Conservation (phyloP, 2,113 vertebrate species). For the Trinectes maculatus region DNA sequence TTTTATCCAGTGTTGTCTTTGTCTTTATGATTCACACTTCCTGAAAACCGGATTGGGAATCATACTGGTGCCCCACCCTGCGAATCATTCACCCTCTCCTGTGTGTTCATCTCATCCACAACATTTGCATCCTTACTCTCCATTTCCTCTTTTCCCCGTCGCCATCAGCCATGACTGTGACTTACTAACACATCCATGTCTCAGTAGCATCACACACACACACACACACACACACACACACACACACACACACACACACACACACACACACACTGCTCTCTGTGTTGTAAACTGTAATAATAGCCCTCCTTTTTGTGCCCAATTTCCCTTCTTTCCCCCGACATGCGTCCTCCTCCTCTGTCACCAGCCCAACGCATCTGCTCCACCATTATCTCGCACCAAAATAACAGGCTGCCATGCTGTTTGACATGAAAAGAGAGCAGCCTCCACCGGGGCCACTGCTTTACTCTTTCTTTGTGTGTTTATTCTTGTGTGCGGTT, state of each 20-base stretch:
- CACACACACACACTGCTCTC: slow-evolving; percentile 45
- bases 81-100: slow-evolving; percentile 1
- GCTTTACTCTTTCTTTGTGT: slow-evolving; percentile 29
- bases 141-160: slow-evolving; percentile 24
- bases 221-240: too few relatives aligned
- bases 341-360: slow-evolving; percentile 44
- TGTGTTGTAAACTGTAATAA: slow-evolving; percentile 61
- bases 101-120: slow-evolving; percentile 32
- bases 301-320: slow-evolving; percentile 59
- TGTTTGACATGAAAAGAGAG: slow-evolving; percentile 56
- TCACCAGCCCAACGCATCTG: slow-evolving; percentile 30
- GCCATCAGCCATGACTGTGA: slow-evolving; percentile 9
- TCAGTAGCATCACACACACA: slow-evolving; percentile 58
- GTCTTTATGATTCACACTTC: too few relatives aligned
- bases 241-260: too few relatives aligned
- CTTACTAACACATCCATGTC: slow-evolving; percentile 47
- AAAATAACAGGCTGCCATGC: slow-evolving; percentile 56
- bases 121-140: slow-evolving; percentile 21
- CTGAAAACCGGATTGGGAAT: not conserved
- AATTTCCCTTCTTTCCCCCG: slow-evolving; percentile 52
- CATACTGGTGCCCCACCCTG: slow-evolving; percentile 11
- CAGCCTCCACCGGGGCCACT: slow-evolving; percentile 28
- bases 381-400: slow-evolving; percentile 48
- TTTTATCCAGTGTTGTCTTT: too few relatives aligned
- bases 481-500: slow-evolving; percentile 27